Evolutionary conservation across 2,888 invertebrate genomes (phyloP), one percentile per base, ranked within the genome.

Genomic region (Phasia obesa): DNA sequence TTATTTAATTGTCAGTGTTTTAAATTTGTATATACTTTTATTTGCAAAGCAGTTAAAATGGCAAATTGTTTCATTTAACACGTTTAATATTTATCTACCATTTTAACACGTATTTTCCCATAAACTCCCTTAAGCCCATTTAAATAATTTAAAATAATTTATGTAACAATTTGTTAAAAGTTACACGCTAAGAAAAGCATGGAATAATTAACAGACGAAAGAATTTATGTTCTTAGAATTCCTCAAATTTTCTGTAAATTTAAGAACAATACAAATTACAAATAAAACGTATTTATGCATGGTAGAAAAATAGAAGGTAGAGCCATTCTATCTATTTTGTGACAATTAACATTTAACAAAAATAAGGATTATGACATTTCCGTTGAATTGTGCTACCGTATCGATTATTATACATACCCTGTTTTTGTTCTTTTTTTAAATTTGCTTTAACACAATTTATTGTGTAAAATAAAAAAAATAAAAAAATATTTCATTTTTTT

Each of bases 121-220:
- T 62, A 19, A 2, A 47, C 7, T 13, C 13, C 2, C n/a, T 35
- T 55, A 38, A 42, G 27, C 13, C 7, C 19, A 59, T 70, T 69
- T 53, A 80, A 74, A 64, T 64, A 74, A 51, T 69, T 75, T 64
- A 2, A 62, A 74, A 69, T 74, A 69, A 69, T 74, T 80, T 64
- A 69, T 76, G 19, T 23, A 49, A 21, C 57, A 73, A 62, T 49
- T 69, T 44, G 9, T 47, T 62, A 44, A 44, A 53, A 17, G n/a
- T n/a, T n/a, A n/a, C n/a, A n/a, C n/a, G n/a, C 19, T 31, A 19
- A 19, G 57, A 1, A 57, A 62, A 55, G 21, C n/a, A n/a, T n/a
- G n/a, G n/a, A n/a, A n/a, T 11, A 71, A 31, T 59, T 49, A 13
- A 42, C 7, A 21, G 19, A 35, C 25, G 2, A 15, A 25, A 31